Evolutionary conservation across 1,140 invertebrate species (phyloP).

Genomic region (Drosophila burlai): DNA sequence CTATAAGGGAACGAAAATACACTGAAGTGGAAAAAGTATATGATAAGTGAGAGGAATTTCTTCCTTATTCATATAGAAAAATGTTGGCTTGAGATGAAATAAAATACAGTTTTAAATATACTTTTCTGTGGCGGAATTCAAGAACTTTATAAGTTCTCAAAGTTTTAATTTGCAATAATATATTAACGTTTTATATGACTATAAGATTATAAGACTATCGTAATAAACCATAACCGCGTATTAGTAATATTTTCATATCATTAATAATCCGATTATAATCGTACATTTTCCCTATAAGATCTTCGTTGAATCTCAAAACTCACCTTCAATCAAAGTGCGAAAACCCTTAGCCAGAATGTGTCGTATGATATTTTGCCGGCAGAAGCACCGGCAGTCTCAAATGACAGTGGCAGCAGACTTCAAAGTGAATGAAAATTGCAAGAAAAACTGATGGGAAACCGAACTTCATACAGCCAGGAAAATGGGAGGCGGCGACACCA

Average conservation of each 20-base stretch:
- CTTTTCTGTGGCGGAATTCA: too few species aligned
- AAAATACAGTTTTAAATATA: too few species aligned
- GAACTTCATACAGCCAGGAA: slow-evolving; percentile 22
- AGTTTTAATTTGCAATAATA: too few species aligned
- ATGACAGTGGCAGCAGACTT: slow-evolving; percentile 65
- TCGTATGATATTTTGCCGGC: slow-evolving; percentile 30
- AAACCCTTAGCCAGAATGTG: slow-evolving; percentile 3
- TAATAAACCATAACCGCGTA: too few species aligned
- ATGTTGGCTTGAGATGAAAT: too few species aligned
- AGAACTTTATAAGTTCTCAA: too few species aligned
- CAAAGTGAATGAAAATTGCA: slow-evolving; percentile 72
- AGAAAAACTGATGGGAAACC: slow-evolving; percentile 45
- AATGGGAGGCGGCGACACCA: not conserved
- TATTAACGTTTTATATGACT: too few species aligned
- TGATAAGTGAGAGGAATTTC: not conserved
- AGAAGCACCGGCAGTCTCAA: slow-evolving; percentile 23
- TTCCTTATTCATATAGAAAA: too few species aligned
- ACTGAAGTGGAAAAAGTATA: not conserved
- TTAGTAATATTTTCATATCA: not conserved
- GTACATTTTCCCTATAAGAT: not conserved
- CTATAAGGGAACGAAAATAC: not conserved
- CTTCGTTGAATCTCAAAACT: not conserved
- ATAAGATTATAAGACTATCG: too few species aligned
- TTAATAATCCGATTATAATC: not conserved
- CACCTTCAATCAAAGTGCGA: slow-evolving; percentile 24